Percentiles rank a stretch among this genome's conserved stretches.
phyloP scores from a whole-genome alignment of 37 sponge, comb jelly and placozoan species.

The Haliclona indistincta region DNA sequence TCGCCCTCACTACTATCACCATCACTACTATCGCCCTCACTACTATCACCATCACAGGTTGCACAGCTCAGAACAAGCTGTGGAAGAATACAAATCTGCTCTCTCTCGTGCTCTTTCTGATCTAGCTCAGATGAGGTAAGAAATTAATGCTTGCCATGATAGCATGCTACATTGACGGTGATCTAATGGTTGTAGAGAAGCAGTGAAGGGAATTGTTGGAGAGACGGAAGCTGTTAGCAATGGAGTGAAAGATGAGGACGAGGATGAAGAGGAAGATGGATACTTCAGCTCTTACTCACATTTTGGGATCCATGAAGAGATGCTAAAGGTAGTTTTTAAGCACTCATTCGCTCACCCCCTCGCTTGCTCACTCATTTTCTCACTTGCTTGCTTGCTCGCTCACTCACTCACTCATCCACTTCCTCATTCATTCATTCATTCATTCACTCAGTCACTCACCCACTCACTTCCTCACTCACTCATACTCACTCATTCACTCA shows the following conservation, averaged over 20 bases:
- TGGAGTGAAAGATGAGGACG: background rate
- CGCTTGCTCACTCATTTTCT: too few species aligned
- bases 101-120: constrained; percentile 40
- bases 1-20: too few species aligned
- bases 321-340: constrained; percentile 63
- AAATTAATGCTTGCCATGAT: background rate
- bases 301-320: constrained; percentile 73
- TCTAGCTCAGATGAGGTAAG: constrained; percentile 53
- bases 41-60: too few species aligned
- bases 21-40: too few species aligned
- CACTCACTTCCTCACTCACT: too few species aligned
- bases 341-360: too few species aligned
- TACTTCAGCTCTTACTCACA: constrained; percentile 75
- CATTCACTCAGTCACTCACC: too few species aligned
- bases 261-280: constrained; percentile 34
- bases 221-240: too few species aligned
- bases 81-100: constrained; percentile 33
- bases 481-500: too few species aligned
- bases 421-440: too few species aligned
- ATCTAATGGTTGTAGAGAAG: background rate
- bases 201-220: constrained; percentile 15
- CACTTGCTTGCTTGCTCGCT: too few species aligned
- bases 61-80: background rate
- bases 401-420: too few species aligned
- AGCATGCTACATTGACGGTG: background rate